phyloP scores from a whole-genome alignment of 2,113 vertebrate genomes.

The Salvelinus alpinus region DNA sequence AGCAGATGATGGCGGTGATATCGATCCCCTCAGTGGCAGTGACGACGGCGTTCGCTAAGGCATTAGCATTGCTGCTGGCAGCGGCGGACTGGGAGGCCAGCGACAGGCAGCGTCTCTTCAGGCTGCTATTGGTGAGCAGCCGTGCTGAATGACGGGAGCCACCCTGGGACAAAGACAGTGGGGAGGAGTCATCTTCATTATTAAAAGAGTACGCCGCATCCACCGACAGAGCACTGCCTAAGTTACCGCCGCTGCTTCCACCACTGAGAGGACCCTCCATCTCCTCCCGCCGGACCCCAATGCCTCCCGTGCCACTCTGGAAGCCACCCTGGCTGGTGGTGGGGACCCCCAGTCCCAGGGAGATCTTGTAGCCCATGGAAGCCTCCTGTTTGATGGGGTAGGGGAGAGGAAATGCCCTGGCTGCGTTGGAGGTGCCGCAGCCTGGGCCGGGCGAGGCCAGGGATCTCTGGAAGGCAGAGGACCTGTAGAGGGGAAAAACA shows the following conservation, averaged over 20 bases:
- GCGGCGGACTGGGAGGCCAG: constrained; percentile 70
- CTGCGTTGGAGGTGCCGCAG: constrained; percentile 40
- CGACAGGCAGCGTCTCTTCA: constrained; percentile 82
- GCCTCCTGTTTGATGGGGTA: constrained; percentile 92
- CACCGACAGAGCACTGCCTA: constrained; percentile 73
- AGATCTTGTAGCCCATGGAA: constrained; percentile 77
- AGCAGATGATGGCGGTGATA: constrained; percentile 83
- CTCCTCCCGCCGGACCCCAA: constrained; percentile 50
- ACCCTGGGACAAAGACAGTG: constrained; percentile 79
- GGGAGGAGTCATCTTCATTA: constrained; percentile 86
- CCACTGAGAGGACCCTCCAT: constrained; percentile 30
- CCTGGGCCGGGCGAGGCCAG: constrained; percentile 69
- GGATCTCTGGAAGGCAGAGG: constrained; percentile 62
- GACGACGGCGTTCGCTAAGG: constrained; percentile 46
- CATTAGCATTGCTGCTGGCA: constrained; percentile 49
- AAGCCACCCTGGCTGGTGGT: constrained; percentile 65
- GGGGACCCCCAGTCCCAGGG: constrained; percentile 57
- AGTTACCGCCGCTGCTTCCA: constrained; percentile 41
- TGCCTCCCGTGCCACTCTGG: constrained; percentile 46
- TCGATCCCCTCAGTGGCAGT: constrained; percentile 76
- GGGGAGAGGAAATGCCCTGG: constrained; percentile 41
- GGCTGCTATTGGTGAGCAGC: constrained; percentile 77
- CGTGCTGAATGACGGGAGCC: constrained; percentile 82
- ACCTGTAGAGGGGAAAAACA: constrained; percentile 50
- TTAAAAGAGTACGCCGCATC: constrained; percentile 85